Evolutionary conservation across 2,797 vertebrate species (phyloP).

Genomic region (Hippoglossus hippoglossus): DNA sequence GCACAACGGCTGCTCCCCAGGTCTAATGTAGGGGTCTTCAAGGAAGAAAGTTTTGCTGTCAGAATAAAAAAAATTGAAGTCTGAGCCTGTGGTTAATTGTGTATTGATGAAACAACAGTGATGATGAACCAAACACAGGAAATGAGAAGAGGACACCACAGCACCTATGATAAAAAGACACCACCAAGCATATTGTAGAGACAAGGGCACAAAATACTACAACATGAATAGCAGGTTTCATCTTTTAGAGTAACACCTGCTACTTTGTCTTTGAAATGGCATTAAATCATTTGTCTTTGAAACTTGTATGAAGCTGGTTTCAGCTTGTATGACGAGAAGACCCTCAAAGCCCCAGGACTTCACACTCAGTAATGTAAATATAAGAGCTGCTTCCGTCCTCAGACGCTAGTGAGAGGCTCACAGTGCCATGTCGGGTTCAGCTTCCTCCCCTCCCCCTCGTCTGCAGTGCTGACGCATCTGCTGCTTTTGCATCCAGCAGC

Average conservation of each 20-base stretch:
- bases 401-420: constrained; percentile 62
- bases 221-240: constrained; percentile 23
- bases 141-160: neutral
- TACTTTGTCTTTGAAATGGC: constrained; percentile 34
- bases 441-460: constrained; percentile 89
- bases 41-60: constrained; percentile 11
- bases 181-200: constrained; percentile 12
- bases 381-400: constrained; percentile 65
- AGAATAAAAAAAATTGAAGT: constrained; percentile 36
- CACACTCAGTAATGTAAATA: constrained; percentile 55
- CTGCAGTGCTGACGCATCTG: constrained; percentile 90
- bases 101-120: constrained; percentile 75
- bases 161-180: constrained; percentile 3
- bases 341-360: constrained; percentile 35
- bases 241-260: constrained; percentile 38
- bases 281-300: constrained; percentile 24
- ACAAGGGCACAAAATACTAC: neutral
- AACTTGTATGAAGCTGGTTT: constrained; percentile 26
- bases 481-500: constrained; percentile 92
- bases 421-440: constrained; percentile 88
- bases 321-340: constrained; percentile 21
- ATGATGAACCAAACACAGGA: constrained; percentile 2
- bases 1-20: neutral
- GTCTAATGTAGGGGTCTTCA: constrained; percentile 33
- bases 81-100: constrained; percentile 82